Conservation (phyloP, 1,140 invertebrate genomes). For the Heterodera carotae region DNA sequence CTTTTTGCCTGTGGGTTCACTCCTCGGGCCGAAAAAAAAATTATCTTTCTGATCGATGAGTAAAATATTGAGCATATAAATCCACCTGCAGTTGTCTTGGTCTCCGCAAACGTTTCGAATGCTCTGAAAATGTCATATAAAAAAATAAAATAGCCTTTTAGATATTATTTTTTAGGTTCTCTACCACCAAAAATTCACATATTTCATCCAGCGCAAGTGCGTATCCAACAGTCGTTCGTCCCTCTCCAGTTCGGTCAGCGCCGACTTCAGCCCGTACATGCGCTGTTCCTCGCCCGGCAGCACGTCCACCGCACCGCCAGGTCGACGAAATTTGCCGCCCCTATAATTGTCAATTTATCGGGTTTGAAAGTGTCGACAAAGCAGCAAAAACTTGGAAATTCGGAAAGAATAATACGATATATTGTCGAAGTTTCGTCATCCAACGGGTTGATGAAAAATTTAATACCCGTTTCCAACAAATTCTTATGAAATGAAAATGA, state of each 20-base stretch:
- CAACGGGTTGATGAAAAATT: too few relatives aligned
- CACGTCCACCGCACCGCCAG: conserved; percentile 50
- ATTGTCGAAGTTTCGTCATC: too few relatives aligned
- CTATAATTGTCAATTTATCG: too few relatives aligned
- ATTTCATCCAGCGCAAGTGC: conserved; percentile 57
- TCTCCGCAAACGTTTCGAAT: conserved; percentile 51
- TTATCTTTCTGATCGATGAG: background rate
- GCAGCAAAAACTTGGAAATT: too few relatives aligned
- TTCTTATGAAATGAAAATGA: background rate
- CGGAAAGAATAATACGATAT: too few relatives aligned
- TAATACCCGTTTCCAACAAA: background rate
- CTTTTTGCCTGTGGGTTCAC: too few relatives aligned
- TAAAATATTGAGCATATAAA: too few relatives aligned
- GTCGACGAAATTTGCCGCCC: conserved; percentile 53
- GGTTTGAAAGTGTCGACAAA: too few relatives aligned
- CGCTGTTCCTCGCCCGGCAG: conserved; percentile 50
- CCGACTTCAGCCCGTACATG: conserved; percentile 48
- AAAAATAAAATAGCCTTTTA: background rate
- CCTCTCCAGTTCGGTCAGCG: conserved; percentile 53
- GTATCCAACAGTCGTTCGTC: conserved; percentile 57
- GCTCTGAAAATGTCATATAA: conserved; percentile 36
- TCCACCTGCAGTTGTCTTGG: conserved; percentile 37
- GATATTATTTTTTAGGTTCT: background rate
- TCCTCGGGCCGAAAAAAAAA: background rate
- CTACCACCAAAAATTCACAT: conserved; percentile 20